Evolutionary conservation across 2,888 invertebrate genomes (phyloP).

Genomic region (Eubasilissa splendida): DNA sequence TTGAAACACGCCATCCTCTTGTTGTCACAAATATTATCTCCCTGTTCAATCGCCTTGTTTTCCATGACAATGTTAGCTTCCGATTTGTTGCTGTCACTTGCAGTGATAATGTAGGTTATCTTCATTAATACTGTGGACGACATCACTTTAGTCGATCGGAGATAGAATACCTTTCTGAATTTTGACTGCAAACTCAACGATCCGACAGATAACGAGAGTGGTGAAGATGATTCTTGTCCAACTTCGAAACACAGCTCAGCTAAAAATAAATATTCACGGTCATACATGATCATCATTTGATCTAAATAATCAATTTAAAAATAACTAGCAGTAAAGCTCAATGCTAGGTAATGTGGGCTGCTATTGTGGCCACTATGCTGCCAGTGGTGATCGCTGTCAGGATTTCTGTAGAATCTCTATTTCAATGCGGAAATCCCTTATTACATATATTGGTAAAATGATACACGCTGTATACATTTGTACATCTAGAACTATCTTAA

Average conservation of each 20-base stretch:
- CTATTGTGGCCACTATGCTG: too few relatives aligned
- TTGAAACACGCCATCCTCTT: slow-evolving; percentile 72
- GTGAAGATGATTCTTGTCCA: slow-evolving; percentile 33
- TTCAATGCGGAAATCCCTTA: too few relatives aligned
- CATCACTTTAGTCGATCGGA: slow-evolving; percentile 77
- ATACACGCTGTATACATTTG: too few relatives aligned
- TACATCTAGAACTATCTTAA: too few relatives aligned
- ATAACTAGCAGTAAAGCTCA: too few relatives aligned
- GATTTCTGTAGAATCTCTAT: too few relatives aligned
- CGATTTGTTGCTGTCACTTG: slow-evolving; percentile 60
- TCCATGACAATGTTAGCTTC: slow-evolving; percentile 50
- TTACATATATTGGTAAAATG: too few relatives aligned
- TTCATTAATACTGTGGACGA: slow-evolving; percentile 75
- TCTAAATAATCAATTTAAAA: too few relatives aligned
- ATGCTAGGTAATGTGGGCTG: too few relatives aligned
- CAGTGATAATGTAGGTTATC: slow-evolving; percentile 71
- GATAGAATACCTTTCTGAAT: slow-evolving; percentile 70
- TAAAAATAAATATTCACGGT: slow-evolving; percentile 47
- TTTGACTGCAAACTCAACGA: slow-evolving; percentile 67
- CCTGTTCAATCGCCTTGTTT: slow-evolving; percentile 53
- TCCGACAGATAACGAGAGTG: slow-evolving; percentile 50
- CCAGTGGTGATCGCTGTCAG: too few relatives aligned
- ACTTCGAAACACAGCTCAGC: slow-evolving; percentile 54
- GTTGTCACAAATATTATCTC: slow-evolving; percentile 60
- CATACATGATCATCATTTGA: too few relatives aligned